Evolutionary conservation across 2,113 vertebrate genomes (phyloP), one percentile per base, ranked within the genome.

Genomic region (Pongo pygmaeus): DNA sequence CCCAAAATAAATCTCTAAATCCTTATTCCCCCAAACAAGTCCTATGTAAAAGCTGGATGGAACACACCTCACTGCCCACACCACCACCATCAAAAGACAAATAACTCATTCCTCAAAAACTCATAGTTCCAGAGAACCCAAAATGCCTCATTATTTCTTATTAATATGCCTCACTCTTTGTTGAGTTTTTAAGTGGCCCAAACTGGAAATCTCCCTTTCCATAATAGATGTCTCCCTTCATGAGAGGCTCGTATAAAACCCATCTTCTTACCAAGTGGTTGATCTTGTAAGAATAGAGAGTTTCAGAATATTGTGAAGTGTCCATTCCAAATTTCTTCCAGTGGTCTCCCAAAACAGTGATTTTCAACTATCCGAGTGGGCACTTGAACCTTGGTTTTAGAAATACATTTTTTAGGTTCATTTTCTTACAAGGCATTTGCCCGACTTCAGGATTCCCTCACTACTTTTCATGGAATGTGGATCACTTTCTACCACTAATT

Each of bases 101-200:
- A 38, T 17, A 70, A 7, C 25, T 93, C 79, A 70, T 57, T 96
- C 64, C 57, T 84, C 32, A 93, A 91, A 85, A 79, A 43, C 8
- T 48, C 57, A 80, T 22, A 61, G 27, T 84, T 67, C 12, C 72
- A 72, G 64, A 81, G 27, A 89, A 30, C 11, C 27, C 30, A 59
- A 90, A 70, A 67, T 69, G 35, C 14, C n/a, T 83, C 14, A 46
- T 79, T 93, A 30, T 77, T 23, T 97, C 57, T 69, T 64, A 74
- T 12, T 23, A 94, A 87, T 80, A 81, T 93, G 20, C 14, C 25
- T 94, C 20, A 40, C 11, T 50, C 59, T 70, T 84, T 81, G 4
- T 93, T 86, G 86, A 74, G 30, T 86, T 94, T 87, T 95, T 85
- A 81, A 93, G 72, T 59, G 5, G 17, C 78, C 57, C 1, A 91